These are phyloP conservation scores for Malurus alboscapulatus DNA, from an alignment of 2,113 vertebrate genomes.

Conservation along the genomic window DNA sequence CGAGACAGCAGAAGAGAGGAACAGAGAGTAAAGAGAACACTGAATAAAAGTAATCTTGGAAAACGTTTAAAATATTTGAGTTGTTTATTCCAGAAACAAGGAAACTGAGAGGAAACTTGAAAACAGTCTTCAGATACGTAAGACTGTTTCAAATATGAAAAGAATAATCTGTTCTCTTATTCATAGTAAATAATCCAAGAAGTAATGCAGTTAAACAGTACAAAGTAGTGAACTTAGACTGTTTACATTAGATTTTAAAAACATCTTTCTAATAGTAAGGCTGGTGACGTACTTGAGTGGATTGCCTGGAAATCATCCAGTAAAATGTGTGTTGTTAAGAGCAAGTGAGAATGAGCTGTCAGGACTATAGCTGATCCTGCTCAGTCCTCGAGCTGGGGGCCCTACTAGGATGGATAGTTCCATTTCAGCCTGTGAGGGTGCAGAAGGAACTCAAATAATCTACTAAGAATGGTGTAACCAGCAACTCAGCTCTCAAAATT, in stretches of 20 bases:
- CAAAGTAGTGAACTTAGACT: not conserved
- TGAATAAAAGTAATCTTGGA: not conserved
- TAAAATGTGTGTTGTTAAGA: not conserved
- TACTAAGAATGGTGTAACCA: not conserved
- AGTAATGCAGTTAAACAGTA: not conserved
- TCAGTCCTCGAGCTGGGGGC: not conserved
- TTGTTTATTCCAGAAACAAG: slow-evolving; percentile 26
- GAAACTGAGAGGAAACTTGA: not conserved
- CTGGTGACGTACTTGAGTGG: not conserved
- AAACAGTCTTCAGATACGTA: not conserved
- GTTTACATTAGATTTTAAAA: slow-evolving; percentile 31
- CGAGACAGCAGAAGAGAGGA: not conserved
- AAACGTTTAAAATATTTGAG: not conserved
- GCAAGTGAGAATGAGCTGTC: not conserved
- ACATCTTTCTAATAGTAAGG: not conserved
- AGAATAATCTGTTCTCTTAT: slow-evolving; percentile 2
- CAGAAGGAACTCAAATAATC: not conserved
- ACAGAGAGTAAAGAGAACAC: not conserved
- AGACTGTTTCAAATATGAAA: not conserved
- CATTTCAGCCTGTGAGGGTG: not conserved
- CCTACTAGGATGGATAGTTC: not conserved
- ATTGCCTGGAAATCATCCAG: not conserved
- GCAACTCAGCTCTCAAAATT: not conserved
- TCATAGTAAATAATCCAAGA: not conserved
- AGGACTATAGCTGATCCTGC: not conserved